Evolutionary conservation across 2,797 vertebrate species (phyloP), one percentile per base, ranked within the genome.

Genomic region (Emys orbicularis): DNA sequence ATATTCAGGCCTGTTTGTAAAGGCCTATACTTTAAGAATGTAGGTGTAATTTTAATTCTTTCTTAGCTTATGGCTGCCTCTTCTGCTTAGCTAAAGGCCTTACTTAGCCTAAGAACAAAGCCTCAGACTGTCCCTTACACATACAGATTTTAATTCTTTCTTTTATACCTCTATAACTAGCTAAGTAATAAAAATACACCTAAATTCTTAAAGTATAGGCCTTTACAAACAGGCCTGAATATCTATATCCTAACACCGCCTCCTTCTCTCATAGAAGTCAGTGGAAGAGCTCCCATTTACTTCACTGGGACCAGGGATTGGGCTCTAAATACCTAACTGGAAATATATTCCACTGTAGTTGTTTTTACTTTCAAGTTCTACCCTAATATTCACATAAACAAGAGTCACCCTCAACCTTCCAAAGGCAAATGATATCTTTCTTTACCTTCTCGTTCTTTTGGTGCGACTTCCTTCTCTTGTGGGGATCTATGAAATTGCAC

Each of bases 401-500:
- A 81, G 21, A 5, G 3, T 37, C 72, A 41, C 9, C 25, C 37
- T 76, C 77, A 6, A 37, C 61, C 91, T 92, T 72, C 56, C 15
- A 56, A 83, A 79, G 25, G 10, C 8, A 11, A 53, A n/a, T n/a
- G 6, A 7, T 0, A 52, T 44, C 27, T 72, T 88, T 68, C 3
- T 83, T 74, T 84, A n/a, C 18, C 86, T 91, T 37, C 59, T 83
- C 57, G 12, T 49, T 23, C 16, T 16, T 81, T 4, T n/a, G 89
- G 56, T 76, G 94, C 74, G 3, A 80, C 4, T 34, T 27, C 41
- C 0, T 21, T 41, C 50, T 84, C 76, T 44, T 21, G 0, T 34
- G 31, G 54, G 79, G 56, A 31, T 59, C 21, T 81, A 25, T 56
- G 23, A 86, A 37, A 4, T n/a, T 2, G 82, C 2, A 4, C 15